These are phyloP conservation scores for Rhombomys opimus DNA, from an alignment of 2,113 vertebrate genomes.

Conservation along the genomic window DNA sequence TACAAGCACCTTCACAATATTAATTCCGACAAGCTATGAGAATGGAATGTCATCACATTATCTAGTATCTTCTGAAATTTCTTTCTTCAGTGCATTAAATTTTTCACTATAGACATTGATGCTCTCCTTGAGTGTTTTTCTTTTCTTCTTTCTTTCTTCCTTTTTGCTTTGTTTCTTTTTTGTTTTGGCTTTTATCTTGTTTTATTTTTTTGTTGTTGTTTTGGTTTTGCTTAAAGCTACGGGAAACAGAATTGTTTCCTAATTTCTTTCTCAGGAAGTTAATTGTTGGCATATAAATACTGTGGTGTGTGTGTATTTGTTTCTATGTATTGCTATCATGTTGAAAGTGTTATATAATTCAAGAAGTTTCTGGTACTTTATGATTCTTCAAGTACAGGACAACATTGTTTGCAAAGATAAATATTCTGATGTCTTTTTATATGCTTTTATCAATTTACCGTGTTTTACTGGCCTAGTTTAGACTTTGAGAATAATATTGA, in stretches of 20 bases:
- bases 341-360: not conserved
- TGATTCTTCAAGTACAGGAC: not conserved
- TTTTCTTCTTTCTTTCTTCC: not conserved
- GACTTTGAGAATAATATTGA: not conserved
- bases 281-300: not conserved
- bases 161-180: not conserved
- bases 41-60: not conserved
- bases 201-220: not conserved
- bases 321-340: not conserved
- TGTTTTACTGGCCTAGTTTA: not conserved
- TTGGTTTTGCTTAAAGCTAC: not conserved
- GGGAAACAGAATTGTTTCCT: not conserved
- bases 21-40: not conserved
- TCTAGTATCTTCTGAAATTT: not conserved
- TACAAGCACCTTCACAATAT: not conserved
- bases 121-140: not conserved
- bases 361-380: not conserved
- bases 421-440: not conserved
- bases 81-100: not conserved
- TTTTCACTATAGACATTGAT: not conserved
- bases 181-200: not conserved
- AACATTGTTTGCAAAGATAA: not conserved
- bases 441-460: not conserved
- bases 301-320: not conserved
- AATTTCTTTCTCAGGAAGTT: not conserved